These are phyloP conservation scores for Nycticorax nycticorax DNA, from an alignment of 2,113 vertebrate species.

Conservation along the genomic window DNA sequence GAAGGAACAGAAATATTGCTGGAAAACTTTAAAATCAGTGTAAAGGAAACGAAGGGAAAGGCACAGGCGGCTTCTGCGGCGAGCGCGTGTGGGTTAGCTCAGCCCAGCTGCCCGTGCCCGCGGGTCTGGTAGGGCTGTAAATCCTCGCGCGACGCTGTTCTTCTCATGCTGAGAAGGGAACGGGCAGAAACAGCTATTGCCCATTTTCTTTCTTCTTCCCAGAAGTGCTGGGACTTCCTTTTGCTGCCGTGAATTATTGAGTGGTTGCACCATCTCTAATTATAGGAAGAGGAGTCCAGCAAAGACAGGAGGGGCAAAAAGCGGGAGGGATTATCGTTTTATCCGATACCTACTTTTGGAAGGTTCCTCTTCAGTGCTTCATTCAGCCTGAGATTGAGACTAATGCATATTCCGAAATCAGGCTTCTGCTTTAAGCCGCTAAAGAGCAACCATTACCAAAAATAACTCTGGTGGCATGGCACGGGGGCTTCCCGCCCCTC, in stretches of 20 bases:
- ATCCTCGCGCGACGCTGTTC: not conserved
- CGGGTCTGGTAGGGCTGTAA: not conserved
- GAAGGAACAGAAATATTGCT: not conserved
- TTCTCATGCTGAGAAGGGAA: not conserved
- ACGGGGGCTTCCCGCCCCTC: not conserved
- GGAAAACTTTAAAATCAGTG: not conserved
- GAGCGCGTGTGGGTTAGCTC: not conserved
- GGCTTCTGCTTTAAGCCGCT: not conserved
- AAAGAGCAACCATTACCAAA: not conserved
- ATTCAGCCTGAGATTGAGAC: not conserved
- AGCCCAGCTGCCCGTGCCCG: not conserved
- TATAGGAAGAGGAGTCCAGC: not conserved
- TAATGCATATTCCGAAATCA: not conserved
- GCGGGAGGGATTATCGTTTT: not conserved
- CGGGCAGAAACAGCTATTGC: not conserved
- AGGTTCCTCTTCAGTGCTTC: not conserved
- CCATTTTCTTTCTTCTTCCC: not conserved
- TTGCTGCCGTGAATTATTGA: not conserved
- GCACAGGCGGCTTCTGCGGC: fast-evolving
- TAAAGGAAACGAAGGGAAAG: not conserved
- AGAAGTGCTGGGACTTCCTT: not conserved
- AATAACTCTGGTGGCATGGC: not conserved
- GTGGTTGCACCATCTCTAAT: not conserved
- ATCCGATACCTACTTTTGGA: not conserved
- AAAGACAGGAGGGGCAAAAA: not conserved